Conservation (phyloP, 2,113 vertebrate species). For the Pluvialis apricaria region DNA sequence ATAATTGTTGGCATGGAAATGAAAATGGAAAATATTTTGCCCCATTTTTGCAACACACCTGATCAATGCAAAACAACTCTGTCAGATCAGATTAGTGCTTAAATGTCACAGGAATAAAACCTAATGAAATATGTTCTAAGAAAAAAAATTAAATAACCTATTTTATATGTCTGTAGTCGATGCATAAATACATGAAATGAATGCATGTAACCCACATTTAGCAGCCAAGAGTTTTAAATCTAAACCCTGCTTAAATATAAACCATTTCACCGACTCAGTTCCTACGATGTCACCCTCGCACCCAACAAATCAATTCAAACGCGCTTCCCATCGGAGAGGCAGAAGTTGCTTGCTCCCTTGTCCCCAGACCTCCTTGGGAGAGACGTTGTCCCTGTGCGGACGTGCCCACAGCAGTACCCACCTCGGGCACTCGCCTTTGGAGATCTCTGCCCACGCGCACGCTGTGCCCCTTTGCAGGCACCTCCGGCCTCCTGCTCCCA, state of each 20-base stretch:
- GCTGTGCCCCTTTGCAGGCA: not conserved
- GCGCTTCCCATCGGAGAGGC: not conserved
- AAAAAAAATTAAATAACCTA: not conserved
- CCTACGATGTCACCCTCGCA: rapidly evolving
- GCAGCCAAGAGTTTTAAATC: not conserved
- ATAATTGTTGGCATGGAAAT: not conserved
- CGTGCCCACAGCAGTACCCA: rapidly evolving
- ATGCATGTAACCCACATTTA: not conserved
- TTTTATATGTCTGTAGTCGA: not conserved
- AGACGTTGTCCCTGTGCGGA: rapidly evolving
- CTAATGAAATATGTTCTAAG: not conserved
- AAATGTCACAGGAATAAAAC: not conserved
- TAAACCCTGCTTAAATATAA: not conserved
- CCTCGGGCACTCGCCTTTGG: not conserved
- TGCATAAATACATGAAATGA: not conserved
- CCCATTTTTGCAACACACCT: not conserved
- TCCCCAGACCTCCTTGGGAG: not conserved
- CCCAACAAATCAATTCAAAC: not conserved
- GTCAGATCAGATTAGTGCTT: not conserved
- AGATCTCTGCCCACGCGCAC: rapidly evolving
- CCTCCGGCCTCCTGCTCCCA: not conserved
- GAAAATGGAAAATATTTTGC: not conserved
- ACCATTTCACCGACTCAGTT: not conserved
- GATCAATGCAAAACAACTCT: not conserved
- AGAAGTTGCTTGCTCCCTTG: not conserved